These are phyloP conservation scores for Ara ararauna DNA, from an alignment of 2,797 vertebrate species.

Conservation along the genomic window DNA sequence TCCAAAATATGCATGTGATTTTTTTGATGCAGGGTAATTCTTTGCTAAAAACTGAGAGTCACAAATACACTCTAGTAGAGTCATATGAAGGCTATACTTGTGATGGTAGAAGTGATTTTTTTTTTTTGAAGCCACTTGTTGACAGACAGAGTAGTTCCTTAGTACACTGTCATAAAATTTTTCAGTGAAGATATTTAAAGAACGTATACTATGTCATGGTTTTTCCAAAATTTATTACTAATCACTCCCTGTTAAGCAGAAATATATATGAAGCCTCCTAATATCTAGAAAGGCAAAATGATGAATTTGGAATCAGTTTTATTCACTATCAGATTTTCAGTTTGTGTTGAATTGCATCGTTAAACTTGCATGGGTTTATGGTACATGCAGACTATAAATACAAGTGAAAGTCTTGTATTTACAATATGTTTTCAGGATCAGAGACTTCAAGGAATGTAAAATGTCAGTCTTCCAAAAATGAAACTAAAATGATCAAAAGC, in stretches of 20 bases:
- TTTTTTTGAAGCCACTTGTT: not conserved
- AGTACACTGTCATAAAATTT: not conserved
- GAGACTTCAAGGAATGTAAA: not conserved
- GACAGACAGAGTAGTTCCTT: not conserved
- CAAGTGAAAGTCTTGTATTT: not conserved
- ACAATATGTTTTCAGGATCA: not conserved
- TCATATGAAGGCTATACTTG: not conserved
- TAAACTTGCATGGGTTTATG: fast-evolving
- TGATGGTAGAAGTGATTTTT: not conserved
- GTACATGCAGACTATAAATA: not conserved
- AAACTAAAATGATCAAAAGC: not conserved
- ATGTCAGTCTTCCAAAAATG: not conserved
- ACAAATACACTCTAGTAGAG: not conserved
- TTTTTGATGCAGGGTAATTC: not conserved
- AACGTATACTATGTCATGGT: not conserved
- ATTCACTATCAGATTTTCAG: not conserved
- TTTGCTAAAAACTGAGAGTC: not conserved
- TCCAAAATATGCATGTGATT: not conserved
- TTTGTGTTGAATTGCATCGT: not conserved
- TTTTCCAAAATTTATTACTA: not conserved
- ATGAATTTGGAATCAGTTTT: not conserved
- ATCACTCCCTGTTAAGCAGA: not conserved
- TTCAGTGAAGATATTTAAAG: not conserved
- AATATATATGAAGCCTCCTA: not conserved
- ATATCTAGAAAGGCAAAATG: not conserved